Conservation (phyloP, 1,140 invertebrate species). For the Drusus annulatus region DNA sequence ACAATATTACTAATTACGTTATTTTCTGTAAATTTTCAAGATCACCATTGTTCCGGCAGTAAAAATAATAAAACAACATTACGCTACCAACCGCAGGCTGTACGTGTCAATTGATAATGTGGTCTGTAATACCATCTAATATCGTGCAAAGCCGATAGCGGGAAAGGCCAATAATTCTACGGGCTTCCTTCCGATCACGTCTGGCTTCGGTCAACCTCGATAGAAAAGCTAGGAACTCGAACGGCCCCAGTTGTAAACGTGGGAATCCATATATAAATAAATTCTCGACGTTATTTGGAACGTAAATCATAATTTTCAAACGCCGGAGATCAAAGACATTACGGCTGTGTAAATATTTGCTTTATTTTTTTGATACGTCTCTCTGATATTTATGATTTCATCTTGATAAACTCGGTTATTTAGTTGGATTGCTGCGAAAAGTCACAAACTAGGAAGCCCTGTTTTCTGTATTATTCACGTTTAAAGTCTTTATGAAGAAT, state of each 20-base stretch:
- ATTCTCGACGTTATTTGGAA: background rate
- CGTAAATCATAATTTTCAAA: slow-evolving; percentile 17
- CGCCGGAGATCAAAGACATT: background rate
- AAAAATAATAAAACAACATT: no score
- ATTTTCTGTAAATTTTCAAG: no score
- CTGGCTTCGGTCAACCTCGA: slow-evolving; percentile 9
- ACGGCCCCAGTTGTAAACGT: background rate
- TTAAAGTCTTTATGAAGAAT: no score
- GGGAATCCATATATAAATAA: slow-evolving; percentile 17
- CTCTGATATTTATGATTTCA: background rate
- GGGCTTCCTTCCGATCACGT: background rate
- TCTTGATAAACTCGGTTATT: no score
- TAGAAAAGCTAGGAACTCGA: background rate
- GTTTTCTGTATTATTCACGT: no score
- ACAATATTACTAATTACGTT: no score
- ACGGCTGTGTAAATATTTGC: background rate
- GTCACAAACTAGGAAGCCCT: no score
- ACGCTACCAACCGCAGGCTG: background rate
- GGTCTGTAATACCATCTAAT: background rate
- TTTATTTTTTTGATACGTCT: background rate
- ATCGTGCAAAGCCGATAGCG: background rate
- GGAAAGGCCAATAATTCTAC: background rate
- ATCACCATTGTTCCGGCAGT: no score
- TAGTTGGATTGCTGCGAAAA: no score
- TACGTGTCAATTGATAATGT: slow-evolving; percentile 34